Conservation (phyloP, 2,113 vertebrate genomes). For the Atractosteus spatula region DNA sequence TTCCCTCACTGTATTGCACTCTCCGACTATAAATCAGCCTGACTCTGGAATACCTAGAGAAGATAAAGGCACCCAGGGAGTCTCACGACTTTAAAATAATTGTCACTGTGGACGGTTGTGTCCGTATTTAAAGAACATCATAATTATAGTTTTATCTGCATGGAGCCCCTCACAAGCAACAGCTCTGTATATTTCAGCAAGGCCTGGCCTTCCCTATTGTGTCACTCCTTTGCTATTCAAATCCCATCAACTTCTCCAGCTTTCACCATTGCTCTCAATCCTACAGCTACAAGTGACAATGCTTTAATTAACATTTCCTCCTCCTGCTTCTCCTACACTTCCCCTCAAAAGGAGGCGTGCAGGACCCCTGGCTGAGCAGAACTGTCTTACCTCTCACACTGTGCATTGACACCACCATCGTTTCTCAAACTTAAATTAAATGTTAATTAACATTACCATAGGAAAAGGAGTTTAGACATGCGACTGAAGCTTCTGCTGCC, state of each 20-base stretch:
- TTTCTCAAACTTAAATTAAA: too few relatives aligned
- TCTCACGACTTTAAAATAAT: constrained; percentile 43
- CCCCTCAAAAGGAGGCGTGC: constrained; percentile 21
- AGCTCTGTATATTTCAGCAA: constrained; percentile 32
- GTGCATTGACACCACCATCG: too few relatives aligned
- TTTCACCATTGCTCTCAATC: too few relatives aligned
- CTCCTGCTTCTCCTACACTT: constrained; percentile 29
- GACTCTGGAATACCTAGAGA: constrained; percentile 13
- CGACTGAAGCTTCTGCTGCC: constrained; percentile 35
- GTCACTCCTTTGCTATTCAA: too few relatives aligned
- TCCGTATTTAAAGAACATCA: constrained; percentile 59
- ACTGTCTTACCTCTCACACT: not conserved
- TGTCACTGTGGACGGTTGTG: constrained; percentile 51
- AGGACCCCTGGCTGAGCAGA: not conserved
- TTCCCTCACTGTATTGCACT: constrained; percentile 13
- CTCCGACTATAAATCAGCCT: constrained; percentile 27
- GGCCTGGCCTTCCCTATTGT: constrained; percentile 1
- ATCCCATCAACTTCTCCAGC: too few relatives aligned
- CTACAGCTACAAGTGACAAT: too few relatives aligned
- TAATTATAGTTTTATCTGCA: constrained; percentile 45
- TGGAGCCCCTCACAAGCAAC: constrained; percentile 54
- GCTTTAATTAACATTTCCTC: too few relatives aligned
- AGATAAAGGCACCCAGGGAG: constrained; percentile 37
- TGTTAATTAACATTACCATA: too few relatives aligned
- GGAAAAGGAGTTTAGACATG: too few relatives aligned